Percentiles rank a stretch among this genome's conserved stretches.
Conservation (phyloP, 2,113 vertebrate species). For the Urocitellus parryii region DNA sequence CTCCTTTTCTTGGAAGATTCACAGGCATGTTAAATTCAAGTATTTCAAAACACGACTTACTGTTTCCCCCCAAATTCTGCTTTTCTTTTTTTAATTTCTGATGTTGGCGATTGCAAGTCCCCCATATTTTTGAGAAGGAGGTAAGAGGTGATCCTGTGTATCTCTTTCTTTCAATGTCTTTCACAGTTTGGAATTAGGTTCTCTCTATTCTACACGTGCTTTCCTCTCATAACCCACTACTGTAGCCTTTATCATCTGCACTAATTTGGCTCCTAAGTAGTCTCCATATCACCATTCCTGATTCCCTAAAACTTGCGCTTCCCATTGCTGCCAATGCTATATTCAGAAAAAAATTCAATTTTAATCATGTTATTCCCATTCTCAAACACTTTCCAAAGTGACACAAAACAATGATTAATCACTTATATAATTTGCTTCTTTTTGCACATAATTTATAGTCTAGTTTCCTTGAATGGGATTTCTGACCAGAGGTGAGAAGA, state of each 20-base stretch:
- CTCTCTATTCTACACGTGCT: neutral
- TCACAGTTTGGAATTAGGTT: neutral
- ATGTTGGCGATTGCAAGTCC: neutral
- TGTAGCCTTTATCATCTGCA: neutral
- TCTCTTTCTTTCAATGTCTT: neutral
- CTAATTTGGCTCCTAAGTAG: neutral
- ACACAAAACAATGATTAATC: neutral
- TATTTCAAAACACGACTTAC: neutral
- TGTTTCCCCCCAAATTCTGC: neutral
- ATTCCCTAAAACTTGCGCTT: neutral
- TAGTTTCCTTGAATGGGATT: neutral
- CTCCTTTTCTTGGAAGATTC: neutral
- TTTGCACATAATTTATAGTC: neutral
- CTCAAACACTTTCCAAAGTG: slow-evolving; percentile 30
- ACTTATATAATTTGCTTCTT: neutral
- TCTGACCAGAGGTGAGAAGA: neutral
- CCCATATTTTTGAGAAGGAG: neutral
- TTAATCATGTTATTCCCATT: neutral
- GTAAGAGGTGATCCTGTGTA: neutral
- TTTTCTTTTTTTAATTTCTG: slow-evolving; percentile 14
- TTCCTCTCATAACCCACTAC: neutral
- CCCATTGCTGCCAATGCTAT: neutral
- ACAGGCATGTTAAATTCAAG: neutral
- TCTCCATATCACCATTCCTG: neutral
- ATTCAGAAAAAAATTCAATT: neutral